phyloP scores from a whole-genome alignment of 2,888 invertebrate genomes.

The Aproaerema taeniolella region DNA sequence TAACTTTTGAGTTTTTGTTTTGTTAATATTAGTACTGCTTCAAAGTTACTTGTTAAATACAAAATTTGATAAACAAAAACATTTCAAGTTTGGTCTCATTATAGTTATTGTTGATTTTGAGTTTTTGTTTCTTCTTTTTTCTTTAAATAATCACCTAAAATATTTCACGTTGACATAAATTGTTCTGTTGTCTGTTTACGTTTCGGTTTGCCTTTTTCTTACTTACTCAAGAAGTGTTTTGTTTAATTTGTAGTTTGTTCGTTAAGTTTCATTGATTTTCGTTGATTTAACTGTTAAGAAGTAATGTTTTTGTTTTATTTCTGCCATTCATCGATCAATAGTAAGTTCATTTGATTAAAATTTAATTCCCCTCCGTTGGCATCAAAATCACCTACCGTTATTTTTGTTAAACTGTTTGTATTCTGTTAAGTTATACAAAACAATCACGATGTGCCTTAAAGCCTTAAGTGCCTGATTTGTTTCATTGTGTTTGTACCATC shows the following conservation, averaged over 20 bases:
- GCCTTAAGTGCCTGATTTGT: constrained; percentile 51
- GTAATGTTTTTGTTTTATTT: constrained; percentile 39
- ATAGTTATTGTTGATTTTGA: constrained; percentile 20
- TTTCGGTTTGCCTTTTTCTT: not conserved
- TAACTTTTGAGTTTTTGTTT: constrained; percentile 16
- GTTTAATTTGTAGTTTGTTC: not conserved
- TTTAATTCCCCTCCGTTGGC: too few relatives aligned
- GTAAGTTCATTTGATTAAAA: too few relatives aligned
- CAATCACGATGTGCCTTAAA: constrained; percentile 63
- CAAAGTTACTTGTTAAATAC: too few relatives aligned
- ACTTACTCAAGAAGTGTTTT: too few relatives aligned
- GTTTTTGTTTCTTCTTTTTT: constrained; percentile 15
- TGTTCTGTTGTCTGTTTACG: not conserved
- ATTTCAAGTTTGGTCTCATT: constrained; percentile 7
- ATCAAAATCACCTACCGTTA: too few relatives aligned
- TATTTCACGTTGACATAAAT: not conserved
- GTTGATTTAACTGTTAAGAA: constrained; percentile 28
- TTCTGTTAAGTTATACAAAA: constrained; percentile 20
- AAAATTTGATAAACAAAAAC: not conserved
- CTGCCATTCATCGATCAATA: too few relatives aligned
- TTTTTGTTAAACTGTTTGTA: too few relatives aligned
- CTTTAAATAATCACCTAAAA: too few relatives aligned
- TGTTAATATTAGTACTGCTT: constrained; percentile 8
- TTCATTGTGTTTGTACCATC: constrained; percentile 26
- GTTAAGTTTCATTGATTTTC: constrained; percentile 19